Evolutionary conservation across 2,797 vertebrate species (phyloP).

Genomic region (Garrulus glandarius): DNA sequence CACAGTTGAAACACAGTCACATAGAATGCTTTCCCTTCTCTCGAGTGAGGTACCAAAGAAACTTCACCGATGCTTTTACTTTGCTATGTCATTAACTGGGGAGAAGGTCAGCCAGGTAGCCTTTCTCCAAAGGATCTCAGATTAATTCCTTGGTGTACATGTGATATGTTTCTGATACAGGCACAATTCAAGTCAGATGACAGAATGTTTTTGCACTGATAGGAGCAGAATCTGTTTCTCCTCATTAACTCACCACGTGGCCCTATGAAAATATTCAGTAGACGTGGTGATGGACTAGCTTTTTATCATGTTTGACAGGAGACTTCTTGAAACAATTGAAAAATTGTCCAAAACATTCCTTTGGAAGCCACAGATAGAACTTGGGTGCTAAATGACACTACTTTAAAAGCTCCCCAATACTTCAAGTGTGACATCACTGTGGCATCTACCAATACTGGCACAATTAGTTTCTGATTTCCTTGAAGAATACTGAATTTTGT

Average conservation of each 20-base stretch:
- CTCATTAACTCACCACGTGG: conserved; percentile 2
- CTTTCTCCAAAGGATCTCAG: background rate
- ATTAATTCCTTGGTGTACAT: background rate
- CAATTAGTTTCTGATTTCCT: background rate
- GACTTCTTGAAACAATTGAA: conserved; percentile 26
- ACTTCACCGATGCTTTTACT: background rate
- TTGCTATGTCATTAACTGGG: background rate
- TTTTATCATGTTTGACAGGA: background rate
- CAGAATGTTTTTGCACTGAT: background rate
- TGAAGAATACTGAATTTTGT: background rate
- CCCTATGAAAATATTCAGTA: background rate
- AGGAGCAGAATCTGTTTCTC: background rate
- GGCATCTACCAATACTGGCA: background rate
- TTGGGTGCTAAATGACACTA: background rate
- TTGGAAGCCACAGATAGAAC: background rate
- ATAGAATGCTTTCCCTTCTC: background rate
- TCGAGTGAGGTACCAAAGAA: background rate
- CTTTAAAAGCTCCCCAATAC: background rate
- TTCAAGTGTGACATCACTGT: background rate
- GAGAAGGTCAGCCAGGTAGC: background rate
- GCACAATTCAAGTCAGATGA: background rate
- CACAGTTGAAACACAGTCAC: background rate
- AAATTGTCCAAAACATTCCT: background rate
- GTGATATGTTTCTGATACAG: background rate
- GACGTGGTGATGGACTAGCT: background rate